Evolutionary conservation across 2,797 vertebrate genomes (phyloP).

Genomic region (Cynodonichthys magdalenae): DNA sequence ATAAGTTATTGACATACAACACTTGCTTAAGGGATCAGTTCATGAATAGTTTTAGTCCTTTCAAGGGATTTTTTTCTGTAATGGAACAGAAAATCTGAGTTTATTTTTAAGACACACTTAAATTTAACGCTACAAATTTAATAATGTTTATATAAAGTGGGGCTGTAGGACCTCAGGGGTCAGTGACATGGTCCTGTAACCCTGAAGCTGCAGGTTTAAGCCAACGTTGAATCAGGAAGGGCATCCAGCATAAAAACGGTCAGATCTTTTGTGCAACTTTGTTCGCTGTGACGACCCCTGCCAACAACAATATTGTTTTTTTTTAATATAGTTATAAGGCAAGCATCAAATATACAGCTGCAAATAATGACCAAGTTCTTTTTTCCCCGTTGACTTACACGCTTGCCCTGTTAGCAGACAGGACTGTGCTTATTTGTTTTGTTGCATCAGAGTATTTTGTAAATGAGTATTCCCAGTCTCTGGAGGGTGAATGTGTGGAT

Average conservation of each 20-base stretch:
- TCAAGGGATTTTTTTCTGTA: background rate
- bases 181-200: too few relatives aligned
- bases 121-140: too few relatives aligned
- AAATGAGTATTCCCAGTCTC: constrained; percentile 72
- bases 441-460: constrained; percentile 70
- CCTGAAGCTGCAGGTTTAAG: too few relatives aligned
- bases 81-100: background rate
- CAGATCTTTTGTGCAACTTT: too few relatives aligned
- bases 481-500: constrained; percentile 36
- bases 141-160: too few relatives aligned
- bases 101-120: background rate
- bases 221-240: too few relatives aligned
- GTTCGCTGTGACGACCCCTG: too few relatives aligned
- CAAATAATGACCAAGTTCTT: background rate
- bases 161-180: too few relatives aligned
- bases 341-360: background rate
- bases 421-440: constrained; percentile 61
- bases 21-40: too few relatives aligned
- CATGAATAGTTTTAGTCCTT: background rate
- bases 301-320: too few relatives aligned
- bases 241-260: too few relatives aligned
- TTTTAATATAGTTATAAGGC: background rate
- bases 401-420: constrained; percentile 13
- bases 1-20: background rate
- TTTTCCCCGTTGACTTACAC: constrained; percentile 23